phyloP scores from a whole-genome alignment of 2,797 vertebrate genomes.

The Poeciliopsis presidionis region DNA sequence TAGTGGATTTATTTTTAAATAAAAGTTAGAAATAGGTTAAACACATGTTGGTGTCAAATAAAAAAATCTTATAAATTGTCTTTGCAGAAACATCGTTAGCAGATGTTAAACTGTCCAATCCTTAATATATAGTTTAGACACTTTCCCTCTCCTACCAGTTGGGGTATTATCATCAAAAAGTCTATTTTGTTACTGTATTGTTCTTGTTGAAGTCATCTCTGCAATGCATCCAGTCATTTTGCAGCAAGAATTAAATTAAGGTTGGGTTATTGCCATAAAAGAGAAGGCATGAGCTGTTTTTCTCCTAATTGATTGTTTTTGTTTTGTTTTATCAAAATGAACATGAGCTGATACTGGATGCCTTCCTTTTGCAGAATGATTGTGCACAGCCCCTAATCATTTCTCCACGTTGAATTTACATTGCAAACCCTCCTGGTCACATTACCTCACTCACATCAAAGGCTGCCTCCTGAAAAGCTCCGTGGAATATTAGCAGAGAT shows the following conservation, averaged over 20 bases:
- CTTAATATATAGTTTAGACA: neutral
- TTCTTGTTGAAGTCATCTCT: neutral
- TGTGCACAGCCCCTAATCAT: constrained; percentile 57
- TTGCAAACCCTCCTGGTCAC: constrained; percentile 80
- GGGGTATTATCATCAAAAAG: neutral
- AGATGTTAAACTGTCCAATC: neutral
- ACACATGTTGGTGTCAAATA: neutral
- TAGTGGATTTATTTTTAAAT: neutral
- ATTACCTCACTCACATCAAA: constrained; percentile 86
- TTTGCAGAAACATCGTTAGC: neutral
- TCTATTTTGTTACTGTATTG: neutral
- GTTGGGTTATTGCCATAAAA: constrained; percentile 19
- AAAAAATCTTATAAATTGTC: neutral
- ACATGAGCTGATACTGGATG: constrained; percentile 27
- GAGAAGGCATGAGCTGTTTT: neutral
- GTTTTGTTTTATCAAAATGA: constrained; percentile 14
- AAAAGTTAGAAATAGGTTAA: neutral
- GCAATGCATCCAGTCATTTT: constrained; percentile 2
- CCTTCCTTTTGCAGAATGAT: constrained; percentile 45
- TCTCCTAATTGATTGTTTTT: constrained; percentile 28
- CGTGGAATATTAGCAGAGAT: constrained; percentile 80
- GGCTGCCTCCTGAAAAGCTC: constrained; percentile 76
- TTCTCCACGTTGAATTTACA: constrained; percentile 75
- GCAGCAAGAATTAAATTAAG: constrained; percentile 20
- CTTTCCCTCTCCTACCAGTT: neutral